These are phyloP conservation scores for Australoheros scitulus DNA, from an alignment of 2,113 vertebrate species.

Conservation along the genomic window DNA sequence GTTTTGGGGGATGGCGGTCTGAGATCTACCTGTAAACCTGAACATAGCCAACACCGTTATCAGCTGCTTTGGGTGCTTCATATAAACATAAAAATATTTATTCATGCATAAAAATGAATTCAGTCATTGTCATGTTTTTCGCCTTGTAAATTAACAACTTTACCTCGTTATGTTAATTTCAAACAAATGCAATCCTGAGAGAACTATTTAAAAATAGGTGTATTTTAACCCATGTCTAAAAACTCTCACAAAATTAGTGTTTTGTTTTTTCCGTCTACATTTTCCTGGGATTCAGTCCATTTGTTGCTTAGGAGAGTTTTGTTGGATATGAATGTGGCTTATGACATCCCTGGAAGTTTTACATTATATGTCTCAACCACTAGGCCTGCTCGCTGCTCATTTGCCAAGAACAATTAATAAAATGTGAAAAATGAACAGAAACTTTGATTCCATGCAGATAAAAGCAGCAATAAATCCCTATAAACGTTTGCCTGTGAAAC, in stretches of 20 bases:
- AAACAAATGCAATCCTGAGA: neutral
- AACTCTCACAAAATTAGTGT: no score
- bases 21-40: neutral
- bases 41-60: neutral
- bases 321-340: neutral
- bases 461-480: neutral
- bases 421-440: constrained; percentile 1
- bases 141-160: neutral
- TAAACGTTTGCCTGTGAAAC: constrained; percentile 9
- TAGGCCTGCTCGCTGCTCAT: neutral
- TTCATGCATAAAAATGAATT: neutral
- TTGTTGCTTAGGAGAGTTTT: neutral
- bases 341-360: neutral
- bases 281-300: neutral
- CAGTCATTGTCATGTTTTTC: neutral
- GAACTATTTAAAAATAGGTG: neutral
- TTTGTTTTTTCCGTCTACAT: neutral
- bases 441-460: neutral
- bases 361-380: neutral
- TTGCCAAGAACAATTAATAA: constrained; percentile 1
- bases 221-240: neutral
- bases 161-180: neutral
- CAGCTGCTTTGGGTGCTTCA: neutral
- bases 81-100: neutral
- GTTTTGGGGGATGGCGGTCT: neutral